phyloP scores from a whole-genome alignment of 2,113 vertebrate genomes.

The Nothoprocta pentlandii region DNA sequence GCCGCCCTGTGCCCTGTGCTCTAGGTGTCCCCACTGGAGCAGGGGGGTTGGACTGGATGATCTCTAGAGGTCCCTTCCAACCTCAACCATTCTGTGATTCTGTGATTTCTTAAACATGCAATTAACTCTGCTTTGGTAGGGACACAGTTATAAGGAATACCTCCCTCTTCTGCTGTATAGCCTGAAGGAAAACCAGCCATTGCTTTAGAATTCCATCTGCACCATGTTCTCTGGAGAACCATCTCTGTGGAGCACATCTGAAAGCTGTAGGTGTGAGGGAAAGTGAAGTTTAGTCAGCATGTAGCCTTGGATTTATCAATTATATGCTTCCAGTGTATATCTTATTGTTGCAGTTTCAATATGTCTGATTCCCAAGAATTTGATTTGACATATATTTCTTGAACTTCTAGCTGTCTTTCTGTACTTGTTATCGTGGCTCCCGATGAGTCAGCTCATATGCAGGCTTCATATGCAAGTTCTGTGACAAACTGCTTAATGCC shows the following conservation, averaged over 20 bases:
- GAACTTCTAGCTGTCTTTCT: slow-evolving; percentile 65
- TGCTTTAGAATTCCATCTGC: not conserved
- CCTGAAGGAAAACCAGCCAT: slow-evolving; percentile 9
- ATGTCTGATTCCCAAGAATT: slow-evolving; percentile 64
- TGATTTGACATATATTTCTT: slow-evolving; percentile 70
- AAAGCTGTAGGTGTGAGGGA: slow-evolving; percentile 38
- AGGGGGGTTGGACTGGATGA: no score
- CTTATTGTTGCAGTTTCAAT: slow-evolving; percentile 70
- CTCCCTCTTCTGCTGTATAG: not conserved
- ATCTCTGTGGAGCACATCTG: slow-evolving; percentile 69
- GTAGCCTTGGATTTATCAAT: slow-evolving; percentile 57
- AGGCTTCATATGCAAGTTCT: not conserved
- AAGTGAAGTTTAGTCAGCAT: slow-evolving; percentile 46
- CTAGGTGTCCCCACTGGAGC: no score
- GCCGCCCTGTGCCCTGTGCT: no score
- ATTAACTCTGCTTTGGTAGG: not conserved
- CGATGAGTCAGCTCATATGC: slow-evolving; percentile 54
- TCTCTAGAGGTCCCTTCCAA: no score
- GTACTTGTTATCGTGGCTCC: slow-evolving; percentile 62
- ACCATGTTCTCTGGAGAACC: slow-evolving; percentile 45
- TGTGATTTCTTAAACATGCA: not conserved
- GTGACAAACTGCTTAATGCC: not conserved
- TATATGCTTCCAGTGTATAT: slow-evolving; percentile 42
- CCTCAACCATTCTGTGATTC: no score
- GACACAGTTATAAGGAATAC: not conserved